A percentile compares a stretch with the other conserved stretches of the same genome.
Conservation (phyloP, 2,113 vertebrate genomes). For the Corvus moneduloides region DNA sequence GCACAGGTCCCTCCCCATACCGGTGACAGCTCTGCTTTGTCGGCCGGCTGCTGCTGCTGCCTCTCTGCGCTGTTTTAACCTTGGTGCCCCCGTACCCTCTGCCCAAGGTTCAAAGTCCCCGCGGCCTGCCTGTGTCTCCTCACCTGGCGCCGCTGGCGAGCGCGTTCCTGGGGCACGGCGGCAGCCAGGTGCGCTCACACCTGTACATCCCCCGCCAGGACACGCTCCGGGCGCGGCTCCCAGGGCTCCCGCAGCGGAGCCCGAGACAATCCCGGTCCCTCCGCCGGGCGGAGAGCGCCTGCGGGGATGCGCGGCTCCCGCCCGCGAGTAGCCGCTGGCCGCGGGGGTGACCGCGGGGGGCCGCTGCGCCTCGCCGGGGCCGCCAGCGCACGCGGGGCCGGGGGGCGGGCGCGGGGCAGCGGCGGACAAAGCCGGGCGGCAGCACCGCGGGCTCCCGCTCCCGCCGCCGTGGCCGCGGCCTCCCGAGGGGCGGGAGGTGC, state of each 20-base stretch:
- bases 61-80: neutral
- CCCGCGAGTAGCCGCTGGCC: neutral
- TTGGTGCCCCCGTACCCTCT: neutral
- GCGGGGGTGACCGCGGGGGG: neutral
- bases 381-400: neutral
- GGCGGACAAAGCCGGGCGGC: neutral
- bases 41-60: neutral
- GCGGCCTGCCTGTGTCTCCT: neutral
- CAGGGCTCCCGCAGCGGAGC: neutral
- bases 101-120: neutral
- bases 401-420: neutral
- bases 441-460: too few species aligned
- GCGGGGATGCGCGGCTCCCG: neutral
- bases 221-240: neutral
- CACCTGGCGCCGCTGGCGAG: neutral
- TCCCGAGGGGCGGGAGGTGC: too few species aligned
- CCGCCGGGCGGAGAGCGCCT: accelerated
- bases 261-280: accelerated
- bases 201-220: neutral
- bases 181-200: neutral
- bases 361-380: neutral
- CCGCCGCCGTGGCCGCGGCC: too few species aligned
- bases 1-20: neutral
- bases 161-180: neutral
- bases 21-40: neutral